Evolutionary conservation across 2,113 vertebrate genomes (phyloP).

Genomic region (Vicugna pacos): DNA sequence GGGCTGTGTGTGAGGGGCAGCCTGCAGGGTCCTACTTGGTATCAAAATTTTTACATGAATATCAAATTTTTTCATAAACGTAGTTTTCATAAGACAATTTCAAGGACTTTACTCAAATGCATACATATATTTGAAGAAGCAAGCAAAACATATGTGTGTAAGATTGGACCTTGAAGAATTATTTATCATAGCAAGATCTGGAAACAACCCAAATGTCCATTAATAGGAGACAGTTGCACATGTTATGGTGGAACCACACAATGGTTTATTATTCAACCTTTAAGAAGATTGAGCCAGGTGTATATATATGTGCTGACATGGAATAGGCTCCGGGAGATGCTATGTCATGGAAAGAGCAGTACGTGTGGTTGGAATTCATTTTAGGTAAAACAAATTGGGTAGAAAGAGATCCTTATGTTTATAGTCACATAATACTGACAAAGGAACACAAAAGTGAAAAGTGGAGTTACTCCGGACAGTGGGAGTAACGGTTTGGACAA

Average conservation of each 20-base stretch:
- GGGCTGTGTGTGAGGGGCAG: no score
- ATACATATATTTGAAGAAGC: background rate
- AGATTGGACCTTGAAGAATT: background rate
- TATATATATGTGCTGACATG: background rate
- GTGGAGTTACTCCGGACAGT: background rate
- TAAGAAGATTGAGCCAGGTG: background rate
- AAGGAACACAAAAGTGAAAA: background rate
- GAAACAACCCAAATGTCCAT: background rate
- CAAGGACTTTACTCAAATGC: background rate
- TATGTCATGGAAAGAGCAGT: background rate
- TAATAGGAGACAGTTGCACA: background rate
- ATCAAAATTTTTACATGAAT: background rate
- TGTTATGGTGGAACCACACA: accelerated
- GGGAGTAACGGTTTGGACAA: background rate
- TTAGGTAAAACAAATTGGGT: background rate
- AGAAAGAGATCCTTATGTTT: background rate
- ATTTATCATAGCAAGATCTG: background rate
- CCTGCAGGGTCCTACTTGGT: no score
- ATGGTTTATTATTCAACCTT: background rate
- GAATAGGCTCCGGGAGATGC: background rate
- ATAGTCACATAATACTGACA: background rate
- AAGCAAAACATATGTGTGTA: background rate
- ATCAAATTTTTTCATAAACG: background rate
- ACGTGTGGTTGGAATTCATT: background rate
- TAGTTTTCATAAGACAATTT: background rate